Evolutionary conservation across 2,888 invertebrate genomes (phyloP), one percentile per base, ranked within the genome.

Genomic region (Pimpla rufipes): DNA sequence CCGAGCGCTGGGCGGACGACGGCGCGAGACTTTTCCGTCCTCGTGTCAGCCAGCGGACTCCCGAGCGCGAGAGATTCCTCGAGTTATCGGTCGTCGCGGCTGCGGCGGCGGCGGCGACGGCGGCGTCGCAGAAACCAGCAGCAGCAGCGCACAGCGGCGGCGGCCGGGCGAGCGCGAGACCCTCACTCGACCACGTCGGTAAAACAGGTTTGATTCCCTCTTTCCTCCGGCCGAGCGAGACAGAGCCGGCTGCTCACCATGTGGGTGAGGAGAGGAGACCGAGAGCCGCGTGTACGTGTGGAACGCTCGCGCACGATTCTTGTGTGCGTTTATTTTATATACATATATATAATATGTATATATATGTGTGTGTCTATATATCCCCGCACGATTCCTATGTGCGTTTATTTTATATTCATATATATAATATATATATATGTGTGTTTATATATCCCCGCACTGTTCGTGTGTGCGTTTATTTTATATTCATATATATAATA

Each of bases 31-130:
- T 83, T 83, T 80, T 83, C 74, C 80, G 83, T 83, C 77, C 77
- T 80, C 83, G 83, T 77, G 83, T 83, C 80, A 77, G 80, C 80
- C 77, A 80, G 83, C 67, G 77, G 73, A 83, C 83, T 80, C 77
- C 64, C 67, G 29, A 45, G 55, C 21, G 8, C 73, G 59, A 52
- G 68, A 52, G 82, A 73, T 62, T 68, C 68, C 59, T n/a, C 59
- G 68, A 45, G 40, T 45, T 76, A 71, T 76, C 75, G 62, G 73
- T 45, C 57, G 80, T 7, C 37, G 62, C 37, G 77, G 68, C 64
- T 23, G n/a, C n/a, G n/a, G n/a, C n/a, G 52, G 55, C 42, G 62
- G 29, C 29, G 3, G 29, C 29, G 29, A 2, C 3, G 29, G 2
- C 29, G 3, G 2, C 78, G 74, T 45, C 23, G 62, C 64, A 18